phyloP scores from a whole-genome alignment of 2,797 vertebrate genomes.

The Orestias chungarensis region DNA sequence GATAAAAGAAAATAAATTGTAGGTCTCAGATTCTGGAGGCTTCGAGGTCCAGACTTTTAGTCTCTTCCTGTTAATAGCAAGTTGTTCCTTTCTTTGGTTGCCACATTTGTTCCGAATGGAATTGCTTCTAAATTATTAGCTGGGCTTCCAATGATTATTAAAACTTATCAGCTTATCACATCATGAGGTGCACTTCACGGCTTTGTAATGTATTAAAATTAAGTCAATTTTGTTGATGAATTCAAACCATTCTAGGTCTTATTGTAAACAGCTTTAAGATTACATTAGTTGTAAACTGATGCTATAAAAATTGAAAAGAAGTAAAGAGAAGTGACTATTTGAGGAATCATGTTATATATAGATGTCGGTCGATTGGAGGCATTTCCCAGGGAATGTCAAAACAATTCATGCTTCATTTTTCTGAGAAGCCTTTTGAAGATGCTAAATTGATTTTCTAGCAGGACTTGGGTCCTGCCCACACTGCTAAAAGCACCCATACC shows the following conservation, averaged over 20 bases:
- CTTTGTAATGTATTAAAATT: background rate
- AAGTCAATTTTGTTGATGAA: background rate
- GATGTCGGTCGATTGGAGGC: background rate
- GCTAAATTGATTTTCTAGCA: conserved; percentile 2
- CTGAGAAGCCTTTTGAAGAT: background rate
- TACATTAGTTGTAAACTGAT: background rate
- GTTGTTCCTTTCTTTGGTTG: background rate
- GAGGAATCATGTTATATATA: background rate
- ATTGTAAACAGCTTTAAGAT: no score
- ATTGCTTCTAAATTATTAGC: background rate
- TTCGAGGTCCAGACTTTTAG: background rate
- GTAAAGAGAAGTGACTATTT: background rate
- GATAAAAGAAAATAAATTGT: background rate
- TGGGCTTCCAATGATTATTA: background rate
- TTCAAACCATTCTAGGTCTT: background rate
- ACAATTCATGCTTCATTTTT: background rate
- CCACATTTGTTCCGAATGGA: background rate
- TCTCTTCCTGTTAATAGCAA: background rate
- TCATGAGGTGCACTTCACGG: background rate
- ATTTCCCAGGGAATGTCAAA: background rate
- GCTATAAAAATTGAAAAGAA: background rate
- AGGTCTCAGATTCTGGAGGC: background rate
- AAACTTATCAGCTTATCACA: background rate
- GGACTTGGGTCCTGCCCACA: background rate
- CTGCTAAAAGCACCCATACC: background rate